Evolutionary conservation across 92 coral and sea anemone genomes (phyloP), one percentile per base, ranked within the genome.

Genomic region (Hydrozoanthus gracilis): DNA sequence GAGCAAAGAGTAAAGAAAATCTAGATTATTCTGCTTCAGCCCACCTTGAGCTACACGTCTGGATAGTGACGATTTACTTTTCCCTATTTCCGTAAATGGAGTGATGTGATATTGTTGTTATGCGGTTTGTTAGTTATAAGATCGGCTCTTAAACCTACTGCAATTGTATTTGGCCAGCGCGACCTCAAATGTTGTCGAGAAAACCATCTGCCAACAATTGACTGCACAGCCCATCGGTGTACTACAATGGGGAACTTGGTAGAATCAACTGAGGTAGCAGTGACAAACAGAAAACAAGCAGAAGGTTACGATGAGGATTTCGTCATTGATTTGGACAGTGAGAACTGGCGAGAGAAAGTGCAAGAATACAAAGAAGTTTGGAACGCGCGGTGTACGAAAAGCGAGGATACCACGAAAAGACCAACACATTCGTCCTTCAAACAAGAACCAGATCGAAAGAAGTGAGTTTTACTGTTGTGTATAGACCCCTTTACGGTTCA

Each of bases 271-370:
- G 60, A 51, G 44, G 78, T 14, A 47, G 13, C 76, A 71, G n/a
- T 16, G 76, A 8, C 51, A 15, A 5, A 27, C 10, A 39, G 47
- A 71, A 39, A 27, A 71, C 78, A 49, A 50, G 27, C 7, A 5
- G 78, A 73, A 49, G 72, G 17, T 27, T 35, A 49, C 44, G 67
- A 18, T 4, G 79, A 45, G 44, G 79, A 75, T 48, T 39, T 51
- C 14, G 82, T 52, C 20, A 76, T 76, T 44, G 82, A 76, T 54
- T 14, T 76, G 64, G 82, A 76, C 47, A 76, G 16, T n/a, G 65
- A 76, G 54, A 18, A 76, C 65, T 76, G 82, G 82, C 82, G 82
- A 3, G 65, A 76, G 45, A 76, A 76, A 51, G 66, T 76, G 17
- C 44, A 51, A 20, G 66, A 76, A 47, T 76, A 27, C 67, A 52